These are phyloP conservation scores for Pelochelys cantorii DNA, from an alignment of 2,797 vertebrate species.

Conservation along the genomic window DNA sequence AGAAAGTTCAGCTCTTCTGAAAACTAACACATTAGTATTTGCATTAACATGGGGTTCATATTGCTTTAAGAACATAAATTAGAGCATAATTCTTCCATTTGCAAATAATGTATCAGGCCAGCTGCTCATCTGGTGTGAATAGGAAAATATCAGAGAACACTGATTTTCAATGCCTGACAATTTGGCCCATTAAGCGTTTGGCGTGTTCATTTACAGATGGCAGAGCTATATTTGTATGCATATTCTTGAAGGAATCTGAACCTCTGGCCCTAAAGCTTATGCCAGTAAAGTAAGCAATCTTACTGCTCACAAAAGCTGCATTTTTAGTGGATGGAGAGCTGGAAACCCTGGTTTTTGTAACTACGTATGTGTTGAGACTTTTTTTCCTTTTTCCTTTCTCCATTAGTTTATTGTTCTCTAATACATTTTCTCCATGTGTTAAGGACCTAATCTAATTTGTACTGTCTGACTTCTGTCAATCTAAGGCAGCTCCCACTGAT, in stretches of 20 bases:
- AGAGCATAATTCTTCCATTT: not conserved
- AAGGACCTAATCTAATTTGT: not conserved
- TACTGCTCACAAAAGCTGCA: not conserved
- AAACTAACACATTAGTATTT: not conserved
- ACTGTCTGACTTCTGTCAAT: not conserved
- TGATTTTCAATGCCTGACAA: not conserved
- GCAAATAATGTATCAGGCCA: not conserved
- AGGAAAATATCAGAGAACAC: not conserved
- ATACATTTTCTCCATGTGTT: not conserved
- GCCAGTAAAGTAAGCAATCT: not conserved
- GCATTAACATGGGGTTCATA: not conserved
- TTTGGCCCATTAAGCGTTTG: not conserved
- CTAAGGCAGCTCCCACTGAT: not conserved
- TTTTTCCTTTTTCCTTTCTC: not conserved
- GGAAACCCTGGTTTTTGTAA: conserved; percentile 2
- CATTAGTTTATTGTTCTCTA: not conserved
- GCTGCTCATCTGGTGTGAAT: not conserved
- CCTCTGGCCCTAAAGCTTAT: not conserved
- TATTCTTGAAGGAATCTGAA: not conserved
- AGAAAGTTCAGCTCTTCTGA: not conserved
- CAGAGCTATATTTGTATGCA: not conserved
- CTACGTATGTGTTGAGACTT: not conserved
- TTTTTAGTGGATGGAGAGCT: not conserved
- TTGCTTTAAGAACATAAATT: not conserved
- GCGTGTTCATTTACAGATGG: not conserved